Conservation (phyloP, 2,113 vertebrate genomes). For the Carlito syrichta region DNA sequence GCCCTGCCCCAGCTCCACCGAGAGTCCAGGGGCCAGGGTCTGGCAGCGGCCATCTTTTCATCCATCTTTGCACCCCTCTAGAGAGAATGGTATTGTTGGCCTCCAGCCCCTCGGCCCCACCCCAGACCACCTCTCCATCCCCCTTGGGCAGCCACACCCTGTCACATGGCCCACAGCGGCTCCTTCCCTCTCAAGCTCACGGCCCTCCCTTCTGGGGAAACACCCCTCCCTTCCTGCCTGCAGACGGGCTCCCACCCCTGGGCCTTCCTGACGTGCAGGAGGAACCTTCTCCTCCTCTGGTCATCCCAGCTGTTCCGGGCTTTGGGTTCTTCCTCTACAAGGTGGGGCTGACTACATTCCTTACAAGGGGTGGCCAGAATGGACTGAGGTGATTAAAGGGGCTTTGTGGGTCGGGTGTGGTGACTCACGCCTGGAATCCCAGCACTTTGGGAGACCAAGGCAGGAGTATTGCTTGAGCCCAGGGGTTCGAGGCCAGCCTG, state of each 20-base stretch:
- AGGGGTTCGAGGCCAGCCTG: no score
- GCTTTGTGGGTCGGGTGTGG: no score
- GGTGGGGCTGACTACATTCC: not conserved
- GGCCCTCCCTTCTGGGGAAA: not conserved
- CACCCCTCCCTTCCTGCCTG: not conserved
- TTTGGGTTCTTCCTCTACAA: not conserved
- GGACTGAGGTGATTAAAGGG: rapidly evolving
- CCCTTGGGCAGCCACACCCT: no score
- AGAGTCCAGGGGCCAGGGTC: not conserved
- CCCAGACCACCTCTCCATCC: not conserved
- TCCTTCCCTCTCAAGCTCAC: not conserved
- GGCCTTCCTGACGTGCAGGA: not conserved
- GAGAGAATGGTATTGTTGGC: no score
- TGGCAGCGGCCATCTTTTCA: no score
- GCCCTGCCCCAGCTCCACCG: not conserved
- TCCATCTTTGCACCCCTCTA: no score
- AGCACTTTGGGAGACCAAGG: no score
- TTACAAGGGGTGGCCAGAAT: not conserved
- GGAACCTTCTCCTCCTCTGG: not conserved
- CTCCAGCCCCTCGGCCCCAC: not conserved
- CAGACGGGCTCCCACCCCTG: not conserved
- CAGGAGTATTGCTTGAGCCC: no score
- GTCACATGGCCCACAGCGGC: no score
- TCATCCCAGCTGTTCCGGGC: not conserved
- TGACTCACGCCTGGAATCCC: no score